These are phyloP conservation scores for Falcunculus frontatus DNA, from an alignment of 2,113 vertebrate genomes.

Conservation along the genomic window DNA sequence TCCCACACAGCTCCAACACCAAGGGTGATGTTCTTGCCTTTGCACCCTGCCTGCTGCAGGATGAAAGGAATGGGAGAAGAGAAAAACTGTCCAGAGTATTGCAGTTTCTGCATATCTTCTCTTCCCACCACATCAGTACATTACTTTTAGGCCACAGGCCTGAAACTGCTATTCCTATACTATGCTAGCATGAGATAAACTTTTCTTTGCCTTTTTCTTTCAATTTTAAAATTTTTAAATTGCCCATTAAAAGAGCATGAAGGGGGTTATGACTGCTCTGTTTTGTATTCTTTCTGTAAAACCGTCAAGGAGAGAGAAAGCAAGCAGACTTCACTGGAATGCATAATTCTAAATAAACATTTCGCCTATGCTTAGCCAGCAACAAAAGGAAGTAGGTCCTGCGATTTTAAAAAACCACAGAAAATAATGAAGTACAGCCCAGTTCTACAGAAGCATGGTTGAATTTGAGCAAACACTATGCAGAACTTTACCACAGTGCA, in stretches of 20 bases:
- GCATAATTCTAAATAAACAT: not conserved
- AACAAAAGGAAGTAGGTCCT: not conserved
- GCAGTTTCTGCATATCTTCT: not conserved
- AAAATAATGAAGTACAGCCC: not conserved
- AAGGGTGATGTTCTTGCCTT: not conserved
- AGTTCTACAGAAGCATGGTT: not conserved
- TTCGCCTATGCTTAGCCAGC: not conserved
- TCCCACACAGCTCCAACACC: not conserved
- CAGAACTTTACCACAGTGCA: not conserved
- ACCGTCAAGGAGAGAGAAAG: not conserved
- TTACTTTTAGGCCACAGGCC: not conserved
- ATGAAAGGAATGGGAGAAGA: not conserved
- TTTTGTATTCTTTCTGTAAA: not conserved
- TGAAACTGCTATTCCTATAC: not conserved
- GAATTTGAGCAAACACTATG: not conserved
- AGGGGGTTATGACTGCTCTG: not conserved
- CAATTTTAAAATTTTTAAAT: not conserved
- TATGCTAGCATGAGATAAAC: not conserved
- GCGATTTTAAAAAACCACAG: not conserved
- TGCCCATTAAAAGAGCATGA: not conserved
- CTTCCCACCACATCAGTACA: not conserved
- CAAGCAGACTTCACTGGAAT: not conserved
- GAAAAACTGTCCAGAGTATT: not conserved
- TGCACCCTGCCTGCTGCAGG: not conserved
- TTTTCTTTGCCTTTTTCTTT: not conserved